Percentiles rank a stretch among this genome's conserved stretches.
These are phyloP conservation scores for Manacus vitellinus DNA, from an alignment of 2,113 vertebrate species.

Conservation along the genomic window DNA sequence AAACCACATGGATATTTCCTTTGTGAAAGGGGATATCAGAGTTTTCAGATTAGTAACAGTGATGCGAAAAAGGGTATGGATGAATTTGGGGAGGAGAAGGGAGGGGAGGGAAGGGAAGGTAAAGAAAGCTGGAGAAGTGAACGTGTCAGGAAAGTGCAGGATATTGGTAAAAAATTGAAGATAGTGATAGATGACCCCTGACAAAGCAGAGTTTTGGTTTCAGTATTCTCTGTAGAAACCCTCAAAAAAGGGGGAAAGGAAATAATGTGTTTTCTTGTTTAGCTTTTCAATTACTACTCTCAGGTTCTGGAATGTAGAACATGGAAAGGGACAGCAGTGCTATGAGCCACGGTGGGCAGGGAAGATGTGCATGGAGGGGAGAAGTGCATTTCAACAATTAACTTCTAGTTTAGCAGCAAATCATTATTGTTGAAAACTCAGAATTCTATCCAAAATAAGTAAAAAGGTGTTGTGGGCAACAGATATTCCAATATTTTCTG, in stretches of 20 bases:
- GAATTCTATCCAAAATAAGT: not conserved
- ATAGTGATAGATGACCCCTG: not conserved
- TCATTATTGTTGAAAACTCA: not conserved
- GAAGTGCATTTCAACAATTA: not conserved
- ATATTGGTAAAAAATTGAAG: not conserved
- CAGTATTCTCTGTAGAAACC: not conserved
- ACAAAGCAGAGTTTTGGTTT: not conserved
- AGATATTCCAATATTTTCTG: not conserved
- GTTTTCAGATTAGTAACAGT: not conserved
- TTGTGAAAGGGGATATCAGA: not conserved
- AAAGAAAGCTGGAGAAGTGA: not conserved
- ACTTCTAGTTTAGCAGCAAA: not conserved
- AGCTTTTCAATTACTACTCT: not conserved
- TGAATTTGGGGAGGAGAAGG: not conserved
- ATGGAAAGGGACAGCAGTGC: not conserved
- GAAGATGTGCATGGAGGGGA: not conserved
- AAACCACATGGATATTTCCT: not conserved
- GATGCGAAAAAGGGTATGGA: not conserved
- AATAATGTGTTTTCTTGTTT: not conserved
- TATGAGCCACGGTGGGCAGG: not conserved
- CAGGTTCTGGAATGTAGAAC: not conserved
- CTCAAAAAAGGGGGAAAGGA: accelerated
- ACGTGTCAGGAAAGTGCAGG: not conserved
- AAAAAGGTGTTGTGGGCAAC: not conserved
- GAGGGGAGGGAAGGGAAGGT: not conserved